Evolutionary conservation across 2,888 invertebrate genomes (phyloP).

Genomic region (Zygaena filipendulae): DNA sequence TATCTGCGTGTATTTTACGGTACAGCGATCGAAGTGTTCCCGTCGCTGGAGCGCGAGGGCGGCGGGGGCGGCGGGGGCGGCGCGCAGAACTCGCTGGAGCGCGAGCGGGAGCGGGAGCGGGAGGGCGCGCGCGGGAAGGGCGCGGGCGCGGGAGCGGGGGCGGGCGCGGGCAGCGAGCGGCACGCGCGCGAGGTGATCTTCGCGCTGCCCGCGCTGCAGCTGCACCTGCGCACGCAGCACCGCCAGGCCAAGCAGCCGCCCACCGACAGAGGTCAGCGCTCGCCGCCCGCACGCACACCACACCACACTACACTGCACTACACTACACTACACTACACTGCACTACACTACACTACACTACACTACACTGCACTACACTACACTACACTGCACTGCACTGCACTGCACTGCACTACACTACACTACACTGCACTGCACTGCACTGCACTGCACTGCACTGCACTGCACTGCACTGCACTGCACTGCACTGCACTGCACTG

Average conservation of each 20-base stretch:
- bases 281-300: not conserved
- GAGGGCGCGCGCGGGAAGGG: constrained; percentile 61
- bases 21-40: constrained; percentile 92
- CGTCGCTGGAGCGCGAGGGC: constrained; percentile 82
- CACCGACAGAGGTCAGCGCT: constrained; percentile 63
- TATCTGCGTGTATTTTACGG: too few species aligned
- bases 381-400: constrained; percentile 1
- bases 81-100: too few species aligned
- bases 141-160: constrained; percentile 63
- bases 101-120: constrained; percentile 71
- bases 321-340: not conserved
- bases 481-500: too few species aligned
- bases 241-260: constrained; percentile 81
- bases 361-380: constrained; percentile 1
- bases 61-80: constrained; percentile 31
- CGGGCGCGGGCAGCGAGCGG: constrained; percentile 38
- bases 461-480: constrained; percentile 1
- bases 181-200: constrained; percentile 96
- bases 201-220: constrained; percentile 91
- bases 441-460: constrained; percentile 1
- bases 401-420: constrained; percentile 1
- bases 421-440: constrained; percentile 1
- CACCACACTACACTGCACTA: not conserved
- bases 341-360: not conserved
- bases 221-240: constrained; percentile 94